Percentiles rank a stretch among this genome's conserved stretches.
These are phyloP conservation scores for Corvus moneduloides DNA, from an alignment of 2,113 vertebrate species.

Conservation along the genomic window DNA sequence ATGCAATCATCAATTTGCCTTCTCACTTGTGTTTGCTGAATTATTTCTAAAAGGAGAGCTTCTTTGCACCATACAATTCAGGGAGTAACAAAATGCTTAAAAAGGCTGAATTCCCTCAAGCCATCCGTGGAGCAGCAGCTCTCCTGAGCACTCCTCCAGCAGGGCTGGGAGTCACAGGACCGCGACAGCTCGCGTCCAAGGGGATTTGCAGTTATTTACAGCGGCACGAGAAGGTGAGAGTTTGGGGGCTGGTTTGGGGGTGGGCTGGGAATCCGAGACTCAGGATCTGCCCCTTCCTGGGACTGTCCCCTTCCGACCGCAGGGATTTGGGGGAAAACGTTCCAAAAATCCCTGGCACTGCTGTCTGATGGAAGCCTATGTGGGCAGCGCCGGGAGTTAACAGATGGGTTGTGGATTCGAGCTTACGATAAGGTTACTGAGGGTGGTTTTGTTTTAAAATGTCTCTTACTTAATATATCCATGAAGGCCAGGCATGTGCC, in stretches of 20 bases:
- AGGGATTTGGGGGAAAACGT: background rate
- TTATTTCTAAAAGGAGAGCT: background rate
- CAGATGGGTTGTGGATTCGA: constrained; percentile 38
- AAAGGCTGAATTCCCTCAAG: background rate
- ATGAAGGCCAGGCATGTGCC: constrained; percentile 68
- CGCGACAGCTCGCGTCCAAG: background rate
- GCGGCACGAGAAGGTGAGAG: background rate
- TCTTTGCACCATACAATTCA: rapidly evolving
- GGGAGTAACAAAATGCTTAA: background rate
- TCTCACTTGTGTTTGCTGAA: constrained; percentile 2
- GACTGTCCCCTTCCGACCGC: background rate
- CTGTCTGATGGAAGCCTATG: background rate
- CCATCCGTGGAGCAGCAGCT: background rate
- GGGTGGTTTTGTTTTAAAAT: constrained; percentile 70
- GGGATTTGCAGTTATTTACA: background rate
- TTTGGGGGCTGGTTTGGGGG: background rate
- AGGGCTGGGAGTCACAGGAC: background rate
- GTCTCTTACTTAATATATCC: constrained; percentile 71
- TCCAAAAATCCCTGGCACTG: background rate
- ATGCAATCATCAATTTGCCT: constrained; percentile 37
- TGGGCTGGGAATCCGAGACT: background rate
- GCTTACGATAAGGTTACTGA: constrained; percentile 64
- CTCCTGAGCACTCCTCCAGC: background rate
- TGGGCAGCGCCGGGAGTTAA: constrained; percentile 31
- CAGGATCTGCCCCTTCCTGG: background rate